Evolutionary conservation across 2,888 invertebrate genomes (phyloP).

Genomic region (Sussaba pulchella): DNA sequence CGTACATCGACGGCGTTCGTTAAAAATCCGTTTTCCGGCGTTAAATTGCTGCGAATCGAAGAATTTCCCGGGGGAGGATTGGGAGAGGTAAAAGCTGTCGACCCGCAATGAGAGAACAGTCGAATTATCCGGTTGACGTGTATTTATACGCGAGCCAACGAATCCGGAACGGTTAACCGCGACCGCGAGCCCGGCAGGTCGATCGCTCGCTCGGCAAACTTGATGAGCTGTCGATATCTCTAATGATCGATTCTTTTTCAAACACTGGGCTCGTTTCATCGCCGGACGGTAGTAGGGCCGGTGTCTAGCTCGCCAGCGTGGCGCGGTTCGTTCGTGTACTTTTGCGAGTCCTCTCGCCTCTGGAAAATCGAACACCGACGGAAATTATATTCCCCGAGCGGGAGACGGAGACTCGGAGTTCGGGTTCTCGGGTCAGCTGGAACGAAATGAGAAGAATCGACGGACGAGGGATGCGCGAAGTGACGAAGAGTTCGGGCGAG

Average conservation of each 20-base stretch:
- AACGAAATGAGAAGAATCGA: slow-evolving; percentile 37
- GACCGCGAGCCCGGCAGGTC: slow-evolving; percentile 30
- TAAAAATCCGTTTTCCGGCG: slow-evolving; percentile 1
- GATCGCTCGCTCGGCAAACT: slow-evolving; percentile 37
- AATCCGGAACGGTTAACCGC: slow-evolving; percentile 61
- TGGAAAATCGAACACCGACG: slow-evolving; percentile 29
- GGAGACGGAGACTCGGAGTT: slow-evolving; percentile 45
- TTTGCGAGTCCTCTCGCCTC: background rate
- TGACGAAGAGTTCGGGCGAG: background rate
- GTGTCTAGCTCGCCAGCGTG: slow-evolving; percentile 5
- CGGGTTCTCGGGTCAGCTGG: slow-evolving; percentile 30
- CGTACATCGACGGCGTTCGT: background rate
- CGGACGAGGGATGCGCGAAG: background rate
- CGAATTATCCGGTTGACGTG: slow-evolving; percentile 47
- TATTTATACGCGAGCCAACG: slow-evolving; percentile 43
- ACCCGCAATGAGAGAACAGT: slow-evolving; percentile 26
- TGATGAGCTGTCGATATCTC: slow-evolving; percentile 66
- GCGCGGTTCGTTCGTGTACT: background rate
- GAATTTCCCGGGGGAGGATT: background rate
- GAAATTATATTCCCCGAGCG: slow-evolving; percentile 52
- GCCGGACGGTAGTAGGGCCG: background rate
- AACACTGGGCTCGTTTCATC: slow-evolving; percentile 14
- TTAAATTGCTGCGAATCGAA: background rate
- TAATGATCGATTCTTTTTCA: slow-evolving; percentile 66
- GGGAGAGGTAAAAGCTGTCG: slow-evolving; percentile 6